phyloP scores from a whole-genome alignment of 2,888 invertebrate genomes.

The Oligia latruncula region DNA sequence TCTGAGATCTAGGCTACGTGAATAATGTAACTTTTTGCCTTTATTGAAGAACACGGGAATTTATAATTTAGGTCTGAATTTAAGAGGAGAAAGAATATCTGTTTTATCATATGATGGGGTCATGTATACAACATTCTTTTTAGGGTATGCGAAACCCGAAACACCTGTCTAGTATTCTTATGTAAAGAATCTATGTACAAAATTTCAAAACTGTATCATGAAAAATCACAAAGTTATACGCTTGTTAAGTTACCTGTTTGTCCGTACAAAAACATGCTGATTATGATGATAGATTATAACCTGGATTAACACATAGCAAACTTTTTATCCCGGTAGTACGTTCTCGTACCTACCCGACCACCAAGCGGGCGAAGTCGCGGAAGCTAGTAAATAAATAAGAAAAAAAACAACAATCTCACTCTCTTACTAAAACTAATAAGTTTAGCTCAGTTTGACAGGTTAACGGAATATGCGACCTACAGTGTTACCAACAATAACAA shows the following conservation, averaged over 20 bases:
- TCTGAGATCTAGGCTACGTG: slow-evolving; percentile 8
- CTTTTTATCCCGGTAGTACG: no score
- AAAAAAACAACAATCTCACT: background rate
- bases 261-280: no score
- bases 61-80: background rate
- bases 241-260: no score
- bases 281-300: no score
- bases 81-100: background rate
- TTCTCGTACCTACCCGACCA: no score
- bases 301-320: no score
- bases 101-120: background rate
- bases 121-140: background rate
- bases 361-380: no score
- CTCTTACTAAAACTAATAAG: background rate
- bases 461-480: background rate
- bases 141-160: no score
- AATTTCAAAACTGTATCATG: no score
- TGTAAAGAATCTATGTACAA: no score
- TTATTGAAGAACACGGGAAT: background rate
- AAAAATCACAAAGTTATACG: no score
- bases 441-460: background rate
- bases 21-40: background rate
- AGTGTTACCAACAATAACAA: background rate
- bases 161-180: no score
- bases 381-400: background rate